Evolutionary conservation across 2,888 invertebrate species (phyloP).

Genomic region (Flexamia atlantica): DNA sequence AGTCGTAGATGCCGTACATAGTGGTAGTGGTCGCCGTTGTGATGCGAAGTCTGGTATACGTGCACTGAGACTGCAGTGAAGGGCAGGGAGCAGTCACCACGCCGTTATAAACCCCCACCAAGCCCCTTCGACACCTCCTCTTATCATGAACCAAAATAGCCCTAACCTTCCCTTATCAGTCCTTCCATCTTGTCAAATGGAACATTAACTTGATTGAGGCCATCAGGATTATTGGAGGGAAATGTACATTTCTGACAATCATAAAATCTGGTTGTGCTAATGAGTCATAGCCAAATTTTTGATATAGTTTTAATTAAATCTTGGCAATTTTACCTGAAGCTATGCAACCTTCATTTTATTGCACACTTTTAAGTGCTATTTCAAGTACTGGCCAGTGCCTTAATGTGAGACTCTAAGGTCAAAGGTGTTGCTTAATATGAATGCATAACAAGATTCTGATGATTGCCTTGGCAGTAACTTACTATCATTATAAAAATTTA

Average conservation of each 20-base stretch:
- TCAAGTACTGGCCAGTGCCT: no score
- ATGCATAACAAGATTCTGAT: no score
- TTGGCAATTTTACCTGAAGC: no score
- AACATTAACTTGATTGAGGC: conserved; percentile 31
- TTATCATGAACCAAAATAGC: conserved; percentile 13
- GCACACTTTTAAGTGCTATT: no score
- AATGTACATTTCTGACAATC: conserved; percentile 9
- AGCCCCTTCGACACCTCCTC: conserved; percentile 16
- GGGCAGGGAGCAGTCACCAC: not conserved
- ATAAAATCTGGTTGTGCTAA: not conserved
- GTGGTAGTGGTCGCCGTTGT: not conserved
- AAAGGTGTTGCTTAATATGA: no score
- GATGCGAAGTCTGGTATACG: not conserved
- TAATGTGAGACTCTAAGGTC: no score
- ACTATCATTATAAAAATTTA: no score
- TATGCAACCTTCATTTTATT: no score
- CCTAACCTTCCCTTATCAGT: not conserved
- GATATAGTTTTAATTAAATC: no score
- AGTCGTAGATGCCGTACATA: conserved; percentile 7
- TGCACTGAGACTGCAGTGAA: conserved; percentile 1
- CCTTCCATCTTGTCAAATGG: not conserved
- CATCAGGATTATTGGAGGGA: conserved; percentile 10
- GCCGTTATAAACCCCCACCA: conserved; percentile 30
- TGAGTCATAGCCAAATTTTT: not conserved
- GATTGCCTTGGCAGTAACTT: no score